Evolutionary conservation across 2,888 invertebrate genomes (phyloP), one percentile per base, ranked within the genome.

Genomic region (Luffia ferchaultella): DNA sequence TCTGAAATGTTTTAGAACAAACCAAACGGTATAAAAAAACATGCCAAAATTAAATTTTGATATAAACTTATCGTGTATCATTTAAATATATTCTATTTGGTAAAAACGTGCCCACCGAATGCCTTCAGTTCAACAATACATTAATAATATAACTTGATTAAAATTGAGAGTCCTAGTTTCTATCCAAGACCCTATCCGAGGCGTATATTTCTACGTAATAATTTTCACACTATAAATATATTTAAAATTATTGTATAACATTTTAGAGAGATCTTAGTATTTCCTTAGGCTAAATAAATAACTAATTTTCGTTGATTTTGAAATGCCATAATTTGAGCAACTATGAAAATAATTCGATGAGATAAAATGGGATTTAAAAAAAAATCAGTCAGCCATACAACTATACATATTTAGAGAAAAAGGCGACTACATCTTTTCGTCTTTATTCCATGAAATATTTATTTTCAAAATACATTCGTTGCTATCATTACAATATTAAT

Each of bases 261-360:
- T n/a, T n/a, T n/a, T 7, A 30, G 30, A 30, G 30, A 30, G 30
- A 30, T 17, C 40, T 51, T 16, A 51, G 7, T 46, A 20, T 2
- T 54, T 53, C 51, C 58, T 56, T 62, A 62, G 49, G 56, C 60
- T 62, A 70, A 71, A 20, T 68, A 70, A 73, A n/a, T 73, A 74
- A 73, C 72, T 74, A 66, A 65, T 43, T 20, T 45, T 18, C 19
- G 9, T 42, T 45, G 45, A 45, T 43, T 63, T 60, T 64, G 61
- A 65, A 71, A 64, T 50, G 46, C 46, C 43, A 46, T 52, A 46
- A 19, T 20, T 54, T 50, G 45, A 50, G 44, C 43, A 47, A 50
- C 20, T 48, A 48, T 50, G 50, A 46, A 41, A 18, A 46, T 50
- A 42, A 43, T 42, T 49, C 16, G 43, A 43, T 48, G 42, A 40